Percentiles rank a stretch among this genome's conserved stretches.
Conservation (phyloP, 2,113 vertebrate species). For the Scomber japonicus region DNA sequence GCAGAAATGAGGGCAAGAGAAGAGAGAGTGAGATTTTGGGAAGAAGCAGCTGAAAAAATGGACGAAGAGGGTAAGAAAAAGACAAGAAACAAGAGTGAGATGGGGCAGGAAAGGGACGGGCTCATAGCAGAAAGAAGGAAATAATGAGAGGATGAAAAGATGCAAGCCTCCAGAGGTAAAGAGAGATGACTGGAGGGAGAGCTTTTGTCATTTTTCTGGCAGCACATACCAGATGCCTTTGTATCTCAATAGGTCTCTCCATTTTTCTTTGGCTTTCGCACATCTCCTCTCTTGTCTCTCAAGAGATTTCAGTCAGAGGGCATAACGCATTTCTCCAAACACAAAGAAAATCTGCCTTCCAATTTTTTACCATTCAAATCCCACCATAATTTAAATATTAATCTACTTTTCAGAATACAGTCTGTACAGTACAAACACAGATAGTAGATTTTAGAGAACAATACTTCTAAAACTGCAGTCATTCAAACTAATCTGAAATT, state of each 20-base stretch:
- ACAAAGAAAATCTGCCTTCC: not conserved
- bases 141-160: conserved; percentile 66
- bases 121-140: conserved; percentile 23
- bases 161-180: conserved; percentile 48
- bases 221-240: conserved; percentile 60
- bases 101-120: conserved; percentile 21
- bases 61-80: not conserved
- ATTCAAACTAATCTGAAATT: not conserved
- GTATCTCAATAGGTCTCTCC: conserved; percentile 55
- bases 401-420: not conserved
- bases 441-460: not conserved
- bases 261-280: conserved; percentile 44
- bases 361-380: not conserved
- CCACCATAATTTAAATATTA: not conserved
- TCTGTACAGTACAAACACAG: not conserved
- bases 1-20: conserved; percentile 48
- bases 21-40: conserved; percentile 41
- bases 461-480: not conserved
- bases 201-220: conserved; percentile 70
- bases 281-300: conserved; percentile 32
- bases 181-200: conserved; percentile 71
- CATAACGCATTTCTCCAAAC: not conserved
- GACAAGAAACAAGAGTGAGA: conserved; percentile 10
- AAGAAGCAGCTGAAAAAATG: conserved; percentile 16
- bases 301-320: conserved; percentile 34